A percentile compares a stretch with the other conserved stretches of the same genome.
phyloP scores from a whole-genome alignment of 2,888 invertebrate species.

The Folsomia candida region DNA sequence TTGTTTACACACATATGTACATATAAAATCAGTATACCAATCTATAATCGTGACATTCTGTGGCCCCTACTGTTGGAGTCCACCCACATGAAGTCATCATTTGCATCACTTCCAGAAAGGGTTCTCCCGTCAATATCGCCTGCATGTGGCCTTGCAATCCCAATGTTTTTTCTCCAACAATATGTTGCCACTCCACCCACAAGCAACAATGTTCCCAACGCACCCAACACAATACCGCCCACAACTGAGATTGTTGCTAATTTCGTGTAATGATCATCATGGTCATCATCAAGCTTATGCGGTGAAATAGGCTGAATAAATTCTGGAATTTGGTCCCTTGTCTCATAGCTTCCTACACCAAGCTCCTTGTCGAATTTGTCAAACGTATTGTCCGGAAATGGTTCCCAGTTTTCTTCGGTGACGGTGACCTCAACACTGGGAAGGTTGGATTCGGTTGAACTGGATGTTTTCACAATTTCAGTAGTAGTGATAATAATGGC shows the following conservation, averaged over 20 bases:
- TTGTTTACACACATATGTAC: no score
- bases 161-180: slow-evolving; percentile 43
- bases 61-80: no score
- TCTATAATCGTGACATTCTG: no score
- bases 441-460: neutral
- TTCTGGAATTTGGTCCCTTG: slow-evolving; percentile 12
- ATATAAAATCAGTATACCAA: no score
- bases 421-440: neutral
- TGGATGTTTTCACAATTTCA: neutral
- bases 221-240: slow-evolving; percentile 22
- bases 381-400: neutral
- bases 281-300: slow-evolving; percentile 18
- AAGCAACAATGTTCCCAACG: slow-evolving; percentile 15
- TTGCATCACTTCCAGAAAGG: slow-evolving; percentile 37
- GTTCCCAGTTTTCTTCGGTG: neutral
- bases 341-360: neutral
- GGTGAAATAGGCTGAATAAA: slow-evolving; percentile 28
- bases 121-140: slow-evolving; percentile 42
- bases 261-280: neutral
- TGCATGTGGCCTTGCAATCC: slow-evolving; percentile 38
- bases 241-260: slow-evolving; percentile 18
- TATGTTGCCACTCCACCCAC: slow-evolving; percentile 26
- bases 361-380: slow-evolving; percentile 7
- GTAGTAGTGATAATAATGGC: no score
- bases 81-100: slow-evolving; percentile 44